Evolutionary conservation across 2,888 invertebrate species (phyloP), one percentile per base, ranked within the genome.

Genomic region (Cryptus armator): DNA sequence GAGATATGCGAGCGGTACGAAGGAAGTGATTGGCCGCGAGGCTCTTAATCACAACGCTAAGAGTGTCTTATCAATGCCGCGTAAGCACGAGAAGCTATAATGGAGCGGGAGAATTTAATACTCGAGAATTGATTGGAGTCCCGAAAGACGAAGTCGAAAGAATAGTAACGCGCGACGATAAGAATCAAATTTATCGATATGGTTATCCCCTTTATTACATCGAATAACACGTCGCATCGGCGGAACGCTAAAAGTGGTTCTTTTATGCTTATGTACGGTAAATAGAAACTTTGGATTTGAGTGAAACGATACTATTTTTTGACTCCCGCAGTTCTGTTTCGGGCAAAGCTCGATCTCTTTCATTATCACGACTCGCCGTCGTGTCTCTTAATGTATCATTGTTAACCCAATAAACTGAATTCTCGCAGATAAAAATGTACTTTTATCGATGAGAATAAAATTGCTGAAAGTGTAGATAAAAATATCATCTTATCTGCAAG

Each of bases 131-230:
- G 9, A 53, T 19, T 66, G 56, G 67, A 76, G 43, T 64, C 67
- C 44, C n/a, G 64, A 32, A 62, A 64, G 14, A 32, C 44, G 66
- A 76, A 32, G 14, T 16, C 51, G 24, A 37, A 51, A 46, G 14
- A 68, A 29, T 51, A 19, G 5, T 44, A 53, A 14, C 53, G 48
- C 59, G 75, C 76, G 56, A 62, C 66, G 80, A 84, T 84, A 80
- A 43, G 59, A 56, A 84, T 84, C 80, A 84, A 80, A 84, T 84
- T 80, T 84, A 84, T 84, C 67, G 80, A 83, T 71, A 76, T 53
- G 37, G 59, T 59, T 53, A 44, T 51, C 32, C 53, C 64, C 70
- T 64, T 76, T 53, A 19, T 53, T 53, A n/a, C 53, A 19, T 53
- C 53, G 19, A 53, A 19, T 9, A 53, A 53, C 19, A 9, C 1